Conservation (phyloP, 1,140 invertebrate genomes). For the Drosophila triauraria region DNA sequence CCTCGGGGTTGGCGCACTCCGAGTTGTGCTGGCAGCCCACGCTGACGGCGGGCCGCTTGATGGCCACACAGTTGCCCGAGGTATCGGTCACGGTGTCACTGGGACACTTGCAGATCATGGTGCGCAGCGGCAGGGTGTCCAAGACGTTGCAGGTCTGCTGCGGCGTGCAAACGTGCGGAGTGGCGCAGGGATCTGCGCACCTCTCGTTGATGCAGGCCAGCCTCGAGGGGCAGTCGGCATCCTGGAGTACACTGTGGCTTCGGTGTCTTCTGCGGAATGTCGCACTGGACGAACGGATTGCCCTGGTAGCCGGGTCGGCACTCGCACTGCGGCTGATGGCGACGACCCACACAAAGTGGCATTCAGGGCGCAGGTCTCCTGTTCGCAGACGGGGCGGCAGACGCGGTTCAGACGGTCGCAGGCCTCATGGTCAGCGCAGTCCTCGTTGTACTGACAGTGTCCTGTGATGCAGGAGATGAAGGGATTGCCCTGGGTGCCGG, state of each 20-base stretch:
- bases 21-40: slow-evolving; percentile 87
- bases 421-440: slow-evolving; percentile 93
- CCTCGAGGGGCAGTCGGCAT: slow-evolving; percentile 90
- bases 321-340: slow-evolving; percentile 92
- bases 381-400: slow-evolving; percentile 93
- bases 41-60: slow-evolving; percentile 80
- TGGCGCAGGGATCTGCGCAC: slow-evolving; percentile 91
- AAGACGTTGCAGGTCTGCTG: slow-evolving; percentile 92
- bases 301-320: slow-evolving; percentile 91
- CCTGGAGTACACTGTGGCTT: slow-evolving; percentile 89
- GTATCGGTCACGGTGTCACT: slow-evolving; percentile 89
- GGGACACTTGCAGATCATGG: slow-evolving; percentile 93
- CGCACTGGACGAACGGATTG: slow-evolving; percentile 92
- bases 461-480: slow-evolving; percentile 92
- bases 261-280: slow-evolving; percentile 82
- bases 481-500: slow-evolving; percentile 94
- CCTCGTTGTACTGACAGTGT: slow-evolving; percentile 94
- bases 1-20: slow-evolving; percentile 90
- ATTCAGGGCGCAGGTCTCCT: slow-evolving; percentile 90
- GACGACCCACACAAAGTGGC: slow-evolving; percentile 90
- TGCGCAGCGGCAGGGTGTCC: slow-evolving; percentile 91
- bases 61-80: slow-evolving; percentile 88
- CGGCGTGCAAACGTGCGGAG: slow-evolving; percentile 89
- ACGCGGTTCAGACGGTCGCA: slow-evolving; percentile 94
- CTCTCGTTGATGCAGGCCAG: slow-evolving; percentile 91